A percentile compares a stretch with the other conserved stretches of the same genome.
Evolutionary conservation across 1,140 invertebrate species (phyloP).

Genomic region (Anadara kagoshimensis): DNA sequence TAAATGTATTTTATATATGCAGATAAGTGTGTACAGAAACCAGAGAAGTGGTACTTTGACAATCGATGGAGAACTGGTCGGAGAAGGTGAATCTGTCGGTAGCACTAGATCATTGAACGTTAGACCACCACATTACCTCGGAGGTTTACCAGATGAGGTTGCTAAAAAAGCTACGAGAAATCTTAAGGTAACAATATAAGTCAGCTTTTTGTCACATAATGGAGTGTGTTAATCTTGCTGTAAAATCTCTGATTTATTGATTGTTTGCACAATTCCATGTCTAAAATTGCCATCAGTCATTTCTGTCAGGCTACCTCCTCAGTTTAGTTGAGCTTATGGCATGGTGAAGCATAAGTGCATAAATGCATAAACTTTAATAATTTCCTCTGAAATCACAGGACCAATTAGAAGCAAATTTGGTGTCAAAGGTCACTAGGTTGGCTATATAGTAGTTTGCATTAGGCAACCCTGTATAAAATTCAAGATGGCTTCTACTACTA

Average conservation of each 20-base stretch:
- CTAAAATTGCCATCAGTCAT: no score
- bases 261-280: no score
- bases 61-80: conserved; percentile 79
- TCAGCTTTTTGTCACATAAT: background rate
- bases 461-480: no score
- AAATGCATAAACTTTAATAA: no score
- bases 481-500: no score
- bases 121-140: conserved; percentile 85
- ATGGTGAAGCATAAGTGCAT: no score
- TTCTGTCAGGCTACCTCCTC: no score
- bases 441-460: no score
- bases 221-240: background rate
- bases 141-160: conserved; percentile 78
- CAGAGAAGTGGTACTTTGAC: conserved; percentile 78
- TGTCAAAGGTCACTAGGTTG: no score
- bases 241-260: background rate
- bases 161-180: conserved; percentile 66
- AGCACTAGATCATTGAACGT: conserved; percentile 79
- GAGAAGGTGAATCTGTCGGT: conserved; percentile 77
- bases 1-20: conserved; percentile 23
- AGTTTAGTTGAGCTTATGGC: no score
- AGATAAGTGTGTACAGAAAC: conserved; percentile 76
- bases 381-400: no score
- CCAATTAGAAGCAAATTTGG: no score
- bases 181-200: conserved; percentile 62